A percentile compares a stretch with the other conserved stretches of the same genome.
These are phyloP conservation scores for Nannobrachium achirus DNA, from an alignment of 2,113 vertebrate genomes.

Conservation along the genomic window DNA sequence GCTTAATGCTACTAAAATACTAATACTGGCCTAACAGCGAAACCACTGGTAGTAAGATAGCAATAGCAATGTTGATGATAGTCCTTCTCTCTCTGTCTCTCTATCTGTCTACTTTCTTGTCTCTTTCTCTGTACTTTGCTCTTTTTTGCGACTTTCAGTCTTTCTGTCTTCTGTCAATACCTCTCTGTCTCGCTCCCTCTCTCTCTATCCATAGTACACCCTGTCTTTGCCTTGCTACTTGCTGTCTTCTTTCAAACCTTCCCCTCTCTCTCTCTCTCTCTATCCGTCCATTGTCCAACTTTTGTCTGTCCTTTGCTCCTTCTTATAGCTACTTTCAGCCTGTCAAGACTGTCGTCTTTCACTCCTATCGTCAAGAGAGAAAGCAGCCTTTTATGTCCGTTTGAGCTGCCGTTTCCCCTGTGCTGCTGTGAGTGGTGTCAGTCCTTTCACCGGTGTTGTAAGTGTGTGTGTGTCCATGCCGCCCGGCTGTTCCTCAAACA, in stretches of 20 bases:
- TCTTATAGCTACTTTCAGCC: too few species aligned
- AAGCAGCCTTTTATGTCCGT: neutral
- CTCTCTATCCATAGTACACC: neutral
- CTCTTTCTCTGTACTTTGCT: too few species aligned
- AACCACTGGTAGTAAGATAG: too few species aligned
- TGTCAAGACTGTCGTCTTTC: too few species aligned
- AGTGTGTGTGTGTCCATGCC: constrained; percentile 1
- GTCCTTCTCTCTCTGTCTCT: neutral
- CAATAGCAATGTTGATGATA: neutral
- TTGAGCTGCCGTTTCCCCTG: neutral
- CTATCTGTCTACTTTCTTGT: neutral
- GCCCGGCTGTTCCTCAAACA: constrained; percentile 36
- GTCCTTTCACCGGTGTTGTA: neutral
- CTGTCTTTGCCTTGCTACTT: neutral
- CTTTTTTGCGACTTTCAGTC: neutral
- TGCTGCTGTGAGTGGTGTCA: neutral
- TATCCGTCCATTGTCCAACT: too few species aligned
- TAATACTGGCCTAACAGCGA: too few species aligned
- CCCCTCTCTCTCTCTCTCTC: neutral
- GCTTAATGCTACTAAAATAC: too few species aligned
- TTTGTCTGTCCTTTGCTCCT: neutral
- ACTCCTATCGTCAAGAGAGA: neutral
- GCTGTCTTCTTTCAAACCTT: neutral
- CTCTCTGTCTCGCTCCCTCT: constrained; percentile 9
- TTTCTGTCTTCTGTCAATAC: neutral